phyloP scores from a whole-genome alignment of 2,797 vertebrate genomes.

The Clamator glandarius region DNA sequence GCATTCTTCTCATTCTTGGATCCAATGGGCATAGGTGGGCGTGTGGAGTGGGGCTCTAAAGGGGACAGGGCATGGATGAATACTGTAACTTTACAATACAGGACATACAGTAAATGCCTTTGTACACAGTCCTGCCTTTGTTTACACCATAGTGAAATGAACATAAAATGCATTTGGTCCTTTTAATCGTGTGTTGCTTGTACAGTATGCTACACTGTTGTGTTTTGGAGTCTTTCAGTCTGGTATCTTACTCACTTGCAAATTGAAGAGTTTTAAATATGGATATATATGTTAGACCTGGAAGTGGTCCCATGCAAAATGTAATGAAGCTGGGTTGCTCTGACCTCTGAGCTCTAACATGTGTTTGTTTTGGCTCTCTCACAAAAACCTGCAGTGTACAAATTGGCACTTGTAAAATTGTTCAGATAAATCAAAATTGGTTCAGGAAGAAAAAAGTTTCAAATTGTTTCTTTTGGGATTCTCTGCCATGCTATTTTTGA shows the following conservation, averaged over 20 bases:
- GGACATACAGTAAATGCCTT: not conserved
- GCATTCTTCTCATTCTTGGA: not conserved
- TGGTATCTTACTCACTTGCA: not conserved
- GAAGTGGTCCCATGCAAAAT: slow-evolving; percentile 65
- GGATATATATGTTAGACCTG: slow-evolving; percentile 48
- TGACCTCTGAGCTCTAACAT: slow-evolving; percentile 44
- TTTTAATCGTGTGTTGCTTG: not conserved
- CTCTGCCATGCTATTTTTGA: slow-evolving; percentile 54
- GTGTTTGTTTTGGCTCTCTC: slow-evolving; percentile 66
- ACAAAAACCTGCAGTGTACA: slow-evolving; percentile 58
- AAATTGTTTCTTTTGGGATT: slow-evolving; percentile 67
- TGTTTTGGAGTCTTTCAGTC: slow-evolving; percentile 6
- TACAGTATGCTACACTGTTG: not conserved
- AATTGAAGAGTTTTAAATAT: slow-evolving; percentile 41
- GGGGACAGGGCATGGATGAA: not conserved
- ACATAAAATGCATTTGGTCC: not conserved
- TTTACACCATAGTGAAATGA: not conserved
- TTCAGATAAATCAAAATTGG: slow-evolving; percentile 67
- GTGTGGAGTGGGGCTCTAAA: not conserved
- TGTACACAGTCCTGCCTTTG: not conserved
- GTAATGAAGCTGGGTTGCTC: slow-evolving; percentile 50
- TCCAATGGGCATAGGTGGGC: not conserved
- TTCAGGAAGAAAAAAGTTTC: not conserved
- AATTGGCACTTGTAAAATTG: slow-evolving; percentile 66
- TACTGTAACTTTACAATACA: not conserved